Conservation (phyloP, 37 sponge, comb jelly and placozoan genomes). For the Geodia barretti region DNA sequence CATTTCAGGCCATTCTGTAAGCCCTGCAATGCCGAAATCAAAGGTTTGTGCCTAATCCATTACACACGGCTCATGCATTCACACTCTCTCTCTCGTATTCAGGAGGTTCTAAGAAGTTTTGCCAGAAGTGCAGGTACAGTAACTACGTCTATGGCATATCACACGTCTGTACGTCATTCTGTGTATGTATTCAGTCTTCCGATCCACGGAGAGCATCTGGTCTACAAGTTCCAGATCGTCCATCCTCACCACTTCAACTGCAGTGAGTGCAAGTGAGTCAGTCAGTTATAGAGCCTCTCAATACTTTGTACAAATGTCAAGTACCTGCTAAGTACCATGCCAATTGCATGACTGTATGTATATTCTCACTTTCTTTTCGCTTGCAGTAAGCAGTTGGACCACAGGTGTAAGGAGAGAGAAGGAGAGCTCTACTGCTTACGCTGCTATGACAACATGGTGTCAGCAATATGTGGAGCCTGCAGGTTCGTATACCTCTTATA, state of each 20-base stretch:
- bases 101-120: conserved; percentile 82
- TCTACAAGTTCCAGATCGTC: conserved; percentile 78
- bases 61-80: not conserved
- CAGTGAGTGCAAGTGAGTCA: conserved; percentile 81
- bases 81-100: not conserved
- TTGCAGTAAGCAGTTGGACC: conserved; percentile 71
- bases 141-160: too few relatives aligned
- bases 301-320: not conserved
- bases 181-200: conserved; percentile 67
- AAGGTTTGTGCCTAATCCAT: conserved; percentile 49
- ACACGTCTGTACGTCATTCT: too few relatives aligned
- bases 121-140: conserved; percentile 88
- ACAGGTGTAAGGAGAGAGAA: conserved; percentile 71
- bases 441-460: conserved; percentile 92
- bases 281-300: not conserved
- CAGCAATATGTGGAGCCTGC: conserved; percentile 92
- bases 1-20: conserved; percentile 83
- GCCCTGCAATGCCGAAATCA: conserved; percentile 85
- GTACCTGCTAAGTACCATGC: not conserved
- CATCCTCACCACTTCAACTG: conserved; percentile 98
- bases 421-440: conserved; percentile 94
- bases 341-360: not conserved
- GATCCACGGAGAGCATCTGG: conserved; percentile 86
- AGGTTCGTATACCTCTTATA: conserved; percentile 24
- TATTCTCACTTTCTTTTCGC: not conserved